These are phyloP conservation scores for Nephila pilipes DNA, from an alignment of 1,140 invertebrate species.

Conservation along the genomic window DNA sequence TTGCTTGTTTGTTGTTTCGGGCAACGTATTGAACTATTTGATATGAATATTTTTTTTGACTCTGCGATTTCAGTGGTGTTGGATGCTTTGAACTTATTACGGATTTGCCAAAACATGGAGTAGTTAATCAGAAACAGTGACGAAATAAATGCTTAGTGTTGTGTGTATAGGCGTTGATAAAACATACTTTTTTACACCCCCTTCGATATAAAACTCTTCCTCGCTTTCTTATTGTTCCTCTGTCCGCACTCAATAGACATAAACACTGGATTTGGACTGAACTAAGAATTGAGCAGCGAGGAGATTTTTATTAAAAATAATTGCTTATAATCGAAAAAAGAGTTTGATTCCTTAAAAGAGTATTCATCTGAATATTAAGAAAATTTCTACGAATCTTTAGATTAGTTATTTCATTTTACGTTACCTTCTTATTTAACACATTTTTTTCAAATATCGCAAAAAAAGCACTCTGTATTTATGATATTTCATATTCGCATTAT, in stretches of 20 bases:
- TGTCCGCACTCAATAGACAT: constrained; percentile 43
- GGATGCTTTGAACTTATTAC: too few species aligned
- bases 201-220: constrained; percentile 32
- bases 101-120: not conserved
- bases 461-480: not conserved
- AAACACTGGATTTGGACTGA: constrained; percentile 6
- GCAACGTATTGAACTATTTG: too few species aligned
- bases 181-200: constrained; percentile 14
- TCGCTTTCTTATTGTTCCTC: constrained; percentile 45
- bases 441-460: not conserved
- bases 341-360: not conserved
- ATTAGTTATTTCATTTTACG: not conserved
- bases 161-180: constrained; percentile 21
- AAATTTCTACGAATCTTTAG: not conserved
- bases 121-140: constrained; percentile 19
- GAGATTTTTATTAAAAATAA: constrained; percentile 20
- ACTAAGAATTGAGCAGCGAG: not conserved
- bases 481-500: not conserved
- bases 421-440: not conserved
- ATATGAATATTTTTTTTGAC: too few species aligned
- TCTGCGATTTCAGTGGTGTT: too few species aligned
- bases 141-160: not conserved
- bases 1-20: too few species aligned
- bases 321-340: not conserved
- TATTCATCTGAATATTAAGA: not conserved